These are phyloP conservation scores for Leptopilina boulardi DNA, from an alignment of 1,140 invertebrate genomes.

Conservation along the genomic window DNA sequence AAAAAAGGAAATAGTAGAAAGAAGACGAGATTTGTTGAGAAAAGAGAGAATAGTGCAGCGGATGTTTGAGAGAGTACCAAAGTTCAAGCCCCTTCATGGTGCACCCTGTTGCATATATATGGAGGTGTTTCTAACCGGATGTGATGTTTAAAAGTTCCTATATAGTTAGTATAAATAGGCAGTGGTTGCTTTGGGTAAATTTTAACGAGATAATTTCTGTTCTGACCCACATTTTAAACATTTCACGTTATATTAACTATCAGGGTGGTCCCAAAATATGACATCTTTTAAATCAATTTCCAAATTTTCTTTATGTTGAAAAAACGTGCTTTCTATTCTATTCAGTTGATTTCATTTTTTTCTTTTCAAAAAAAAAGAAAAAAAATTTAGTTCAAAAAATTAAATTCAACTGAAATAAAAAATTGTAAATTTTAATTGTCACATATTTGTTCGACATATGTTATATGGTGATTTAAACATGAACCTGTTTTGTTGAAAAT, in stretches of 20 bases:
- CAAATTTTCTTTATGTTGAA: not conserved
- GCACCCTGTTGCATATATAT: slow-evolving; percentile 26
- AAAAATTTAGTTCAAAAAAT: not conserved
- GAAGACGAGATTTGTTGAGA: slow-evolving; percentile 38
- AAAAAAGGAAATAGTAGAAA: not conserved
- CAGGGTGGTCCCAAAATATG: not conserved
- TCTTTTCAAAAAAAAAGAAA: not conserved
- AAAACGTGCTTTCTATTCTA: not conserved
- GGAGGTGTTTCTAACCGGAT: slow-evolving; percentile 63
- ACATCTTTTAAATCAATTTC: not conserved
- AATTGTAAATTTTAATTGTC: too few species aligned
- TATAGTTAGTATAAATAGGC: slow-evolving; percentile 62
- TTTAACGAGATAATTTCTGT: slow-evolving; percentile 5
- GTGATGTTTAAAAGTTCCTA: slow-evolving; percentile 66
- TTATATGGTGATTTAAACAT: not conserved
- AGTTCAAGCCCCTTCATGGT: slow-evolving; percentile 47
- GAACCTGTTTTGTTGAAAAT: not conserved
- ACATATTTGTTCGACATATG: not conserved
- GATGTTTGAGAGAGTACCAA: slow-evolving; percentile 63
- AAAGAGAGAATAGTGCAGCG: slow-evolving; percentile 60
- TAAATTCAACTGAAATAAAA: not conserved
- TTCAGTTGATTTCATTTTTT: too few species aligned
- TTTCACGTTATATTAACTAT: not conserved
- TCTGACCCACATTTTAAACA: slow-evolving; percentile 7
- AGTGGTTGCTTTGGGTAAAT: slow-evolving; percentile 54